phyloP scores from a whole-genome alignment of 2,797 vertebrate species.

The Eurystomus glaucurus region DNA sequence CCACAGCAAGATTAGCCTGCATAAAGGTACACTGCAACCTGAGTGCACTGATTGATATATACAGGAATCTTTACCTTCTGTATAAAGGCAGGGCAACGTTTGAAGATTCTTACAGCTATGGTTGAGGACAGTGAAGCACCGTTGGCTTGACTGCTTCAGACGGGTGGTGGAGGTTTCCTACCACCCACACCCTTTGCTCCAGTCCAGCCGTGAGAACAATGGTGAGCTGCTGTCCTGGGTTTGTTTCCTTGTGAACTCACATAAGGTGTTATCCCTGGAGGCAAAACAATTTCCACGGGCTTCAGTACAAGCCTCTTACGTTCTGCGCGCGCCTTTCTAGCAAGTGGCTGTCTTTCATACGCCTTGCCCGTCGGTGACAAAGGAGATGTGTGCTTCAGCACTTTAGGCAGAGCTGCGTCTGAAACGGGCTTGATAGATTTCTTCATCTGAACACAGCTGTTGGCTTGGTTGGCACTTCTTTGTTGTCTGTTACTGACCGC shows the following conservation, averaged over 20 bases:
- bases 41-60: not conserved
- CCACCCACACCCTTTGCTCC: not conserved
- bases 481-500: not conserved
- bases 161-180: not conserved
- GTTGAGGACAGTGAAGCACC: slow-evolving; percentile 28
- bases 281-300: slow-evolving; percentile 81
- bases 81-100: not conserved
- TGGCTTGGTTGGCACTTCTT: not conserved
- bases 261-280: slow-evolving; percentile 76
- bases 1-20: not conserved
- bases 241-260: slow-evolving; percentile 13
- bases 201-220: slow-evolving; percentile 48
- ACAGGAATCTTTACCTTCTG: not conserved
- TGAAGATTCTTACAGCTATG: slow-evolving; percentile 70
- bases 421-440: not conserved
- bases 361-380: not conserved
- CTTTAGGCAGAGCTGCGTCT: not conserved
- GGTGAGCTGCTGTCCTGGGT: not conserved
- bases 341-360: not conserved
- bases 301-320: slow-evolving; percentile 74
- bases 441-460: not conserved
- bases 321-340: slow-evolving; percentile 51
- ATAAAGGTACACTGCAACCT: not conserved
- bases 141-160: slow-evolving; percentile 30
- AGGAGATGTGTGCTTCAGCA: not conserved